Base-by-base conservation (phyloP, 2,113 vertebrate species). In the Rafetus swinhoei region DNA sequence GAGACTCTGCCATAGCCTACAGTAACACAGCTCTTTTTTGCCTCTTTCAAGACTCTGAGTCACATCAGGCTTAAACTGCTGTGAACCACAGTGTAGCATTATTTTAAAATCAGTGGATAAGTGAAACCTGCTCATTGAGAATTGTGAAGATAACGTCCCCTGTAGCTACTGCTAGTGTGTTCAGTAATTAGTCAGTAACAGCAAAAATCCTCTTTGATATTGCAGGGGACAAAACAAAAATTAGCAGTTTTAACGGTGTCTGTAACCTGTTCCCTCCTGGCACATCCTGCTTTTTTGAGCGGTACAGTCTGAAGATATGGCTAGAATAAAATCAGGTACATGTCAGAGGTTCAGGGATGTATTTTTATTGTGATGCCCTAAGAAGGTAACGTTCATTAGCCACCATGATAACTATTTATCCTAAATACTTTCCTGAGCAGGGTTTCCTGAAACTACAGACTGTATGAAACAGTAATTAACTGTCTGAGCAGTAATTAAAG, bases 121-220 rank as follows among this genome's bases (percentile, higher is more conserved):
- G 60, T 65, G 92, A 91, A 59, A 80, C 95, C 87, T 95, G 90
- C 74, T 96, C 91, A 91, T 92, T 93, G 93, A 94, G 81, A 95
- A 95, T 87, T 92, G 84, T 77, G 84, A 94, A 94, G 93, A 65
- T 95, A 93, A 93, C 65, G 59, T 86, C 91, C 90, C 94, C 94
- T 84, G 92, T 81, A 95, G 86, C 92, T 93, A 94, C 82, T 92
- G 94, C 86, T 56, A 84, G 25, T 91, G 92, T 87, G 95, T 97
- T 95, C 90, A 96, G 92, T 96, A 97, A 95, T 95, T 95, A 96
- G 96, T 95, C 32, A 97, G 95, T 95, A 96, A 79, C 79, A 94
- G 90, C 74, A 95, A 94, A 96, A 90, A 91, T 60, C 59, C 94
- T 89, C 85, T 72, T 87, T 55, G 32, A 7, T 79, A 39, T 95